A percentile compares a stretch with the other conserved stretches of the same genome.
These are phyloP conservation scores for Morinoia aosen DNA, from an alignment of 2,888 invertebrate genomes.

Conservation along the genomic window DNA sequence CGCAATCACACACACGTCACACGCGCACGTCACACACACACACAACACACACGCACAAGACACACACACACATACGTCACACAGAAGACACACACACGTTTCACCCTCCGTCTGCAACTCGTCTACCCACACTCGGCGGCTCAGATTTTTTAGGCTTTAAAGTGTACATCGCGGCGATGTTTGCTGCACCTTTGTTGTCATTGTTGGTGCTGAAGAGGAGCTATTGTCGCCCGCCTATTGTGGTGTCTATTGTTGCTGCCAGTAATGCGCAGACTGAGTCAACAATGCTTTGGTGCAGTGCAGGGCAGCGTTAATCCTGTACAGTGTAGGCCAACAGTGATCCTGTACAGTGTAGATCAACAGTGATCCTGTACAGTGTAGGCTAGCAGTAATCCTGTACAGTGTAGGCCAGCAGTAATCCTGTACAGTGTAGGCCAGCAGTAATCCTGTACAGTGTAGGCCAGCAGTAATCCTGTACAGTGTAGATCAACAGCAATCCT, in stretches of 20 bases:
- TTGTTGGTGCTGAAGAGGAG: not conserved
- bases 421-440: too few relatives aligned
- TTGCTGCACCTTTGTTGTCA: not conserved
- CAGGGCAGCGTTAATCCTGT: not conserved
- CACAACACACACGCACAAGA: too few relatives aligned
- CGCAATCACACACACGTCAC: too few relatives aligned
- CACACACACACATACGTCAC: too few relatives aligned
- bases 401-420: too few relatives aligned
- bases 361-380: too few relatives aligned
- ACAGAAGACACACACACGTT: not conserved
- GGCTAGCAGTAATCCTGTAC: too few relatives aligned
- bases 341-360: too few relatives aligned
- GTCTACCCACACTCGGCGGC: not conserved
- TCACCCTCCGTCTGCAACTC: not conserved
- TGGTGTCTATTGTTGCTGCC: not conserved
- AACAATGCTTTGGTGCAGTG: not conserved
- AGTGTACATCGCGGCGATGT: not conserved
- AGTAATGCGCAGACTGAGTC: not conserved
- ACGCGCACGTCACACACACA: too few relatives aligned
- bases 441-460: too few relatives aligned
- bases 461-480: too few relatives aligned
- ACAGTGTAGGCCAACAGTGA: not conserved
- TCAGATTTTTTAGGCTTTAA: not conserved
- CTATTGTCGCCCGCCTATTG: constrained; percentile 1
- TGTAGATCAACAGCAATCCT: too few relatives aligned